phyloP scores from a whole-genome alignment of 2,113 vertebrate species.

The Rostratula benghalensis region DNA sequence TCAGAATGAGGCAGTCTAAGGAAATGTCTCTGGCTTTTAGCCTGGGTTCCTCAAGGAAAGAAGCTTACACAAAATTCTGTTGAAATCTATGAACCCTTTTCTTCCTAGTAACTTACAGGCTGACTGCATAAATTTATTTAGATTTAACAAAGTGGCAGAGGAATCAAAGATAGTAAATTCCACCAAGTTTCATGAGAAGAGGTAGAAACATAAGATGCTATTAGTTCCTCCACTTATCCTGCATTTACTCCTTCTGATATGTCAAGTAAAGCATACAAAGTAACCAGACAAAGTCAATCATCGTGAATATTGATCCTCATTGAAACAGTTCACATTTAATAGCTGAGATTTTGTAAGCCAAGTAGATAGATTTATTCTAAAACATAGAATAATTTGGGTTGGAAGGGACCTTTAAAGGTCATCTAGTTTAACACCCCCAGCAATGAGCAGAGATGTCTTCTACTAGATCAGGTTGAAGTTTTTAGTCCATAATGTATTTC shows the following conservation, averaged over 20 bases:
- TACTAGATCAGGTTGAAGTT: neutral
- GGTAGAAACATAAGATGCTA: neutral
- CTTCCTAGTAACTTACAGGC: neutral
- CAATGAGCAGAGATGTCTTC: neutral
- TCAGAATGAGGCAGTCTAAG: neutral
- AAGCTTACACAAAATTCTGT: neutral
- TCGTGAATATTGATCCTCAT: slow-evolving; percentile 7
- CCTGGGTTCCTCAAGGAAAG: neutral
- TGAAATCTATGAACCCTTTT: neutral
- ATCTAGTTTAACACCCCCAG: neutral
- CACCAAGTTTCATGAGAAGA: neutral
- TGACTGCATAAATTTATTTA: neutral
- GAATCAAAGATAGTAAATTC: neutral
- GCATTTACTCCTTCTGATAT: neutral
- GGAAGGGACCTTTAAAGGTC: neutral
- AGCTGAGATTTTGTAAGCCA: neutral
- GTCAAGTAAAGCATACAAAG: neutral
- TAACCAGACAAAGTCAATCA: neutral
- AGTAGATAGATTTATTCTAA: neutral
- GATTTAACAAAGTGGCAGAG: neutral
- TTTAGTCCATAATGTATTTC: neutral
- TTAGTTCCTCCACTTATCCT: neutral
- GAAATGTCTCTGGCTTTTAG: neutral
- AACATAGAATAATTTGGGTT: neutral
- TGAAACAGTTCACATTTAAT: slow-evolving; percentile 2